Evolutionary conservation across 2,888 invertebrate genomes (phyloP).

Genomic region (Ramazzottius varieornatus): DNA sequence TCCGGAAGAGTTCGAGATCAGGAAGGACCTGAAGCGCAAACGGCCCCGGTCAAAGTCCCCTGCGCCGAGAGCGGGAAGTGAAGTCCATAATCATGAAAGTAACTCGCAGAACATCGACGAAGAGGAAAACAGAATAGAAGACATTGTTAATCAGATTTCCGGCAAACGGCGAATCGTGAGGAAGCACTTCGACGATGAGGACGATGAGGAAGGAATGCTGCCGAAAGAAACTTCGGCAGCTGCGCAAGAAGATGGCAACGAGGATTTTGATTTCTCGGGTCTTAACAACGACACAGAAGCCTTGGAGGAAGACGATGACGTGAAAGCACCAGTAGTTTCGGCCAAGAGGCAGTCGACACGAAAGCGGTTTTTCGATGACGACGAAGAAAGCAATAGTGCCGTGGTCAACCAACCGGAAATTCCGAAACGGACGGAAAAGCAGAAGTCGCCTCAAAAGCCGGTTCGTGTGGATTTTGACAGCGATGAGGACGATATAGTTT

Average conservation of each 20-base stretch:
- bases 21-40: too few relatives aligned
- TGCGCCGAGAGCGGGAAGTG: not conserved
- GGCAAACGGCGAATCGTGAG: too few relatives aligned
- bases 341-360: not conserved
- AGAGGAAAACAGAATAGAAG: not conserved
- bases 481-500: not conserved
- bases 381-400: not conserved
- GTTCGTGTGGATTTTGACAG: not conserved
- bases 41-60: not conserved
- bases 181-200: not conserved
- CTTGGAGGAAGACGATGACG: not conserved
- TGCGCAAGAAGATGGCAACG: too few relatives aligned
- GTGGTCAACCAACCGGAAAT: not conserved
- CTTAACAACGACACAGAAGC: not conserved
- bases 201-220: not conserved
- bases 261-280: too few relatives aligned
- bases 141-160: too few relatives aligned
- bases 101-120: not conserved
- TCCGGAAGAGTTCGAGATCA: too few relatives aligned
- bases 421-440: too few relatives aligned
- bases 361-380: not conserved
- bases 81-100: not conserved
- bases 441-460: not conserved
- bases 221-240: too few relatives aligned
- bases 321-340: not conserved